phyloP scores from a whole-genome alignment of 2,113 vertebrate genomes.

The Rhynchomys soricoides region DNA sequence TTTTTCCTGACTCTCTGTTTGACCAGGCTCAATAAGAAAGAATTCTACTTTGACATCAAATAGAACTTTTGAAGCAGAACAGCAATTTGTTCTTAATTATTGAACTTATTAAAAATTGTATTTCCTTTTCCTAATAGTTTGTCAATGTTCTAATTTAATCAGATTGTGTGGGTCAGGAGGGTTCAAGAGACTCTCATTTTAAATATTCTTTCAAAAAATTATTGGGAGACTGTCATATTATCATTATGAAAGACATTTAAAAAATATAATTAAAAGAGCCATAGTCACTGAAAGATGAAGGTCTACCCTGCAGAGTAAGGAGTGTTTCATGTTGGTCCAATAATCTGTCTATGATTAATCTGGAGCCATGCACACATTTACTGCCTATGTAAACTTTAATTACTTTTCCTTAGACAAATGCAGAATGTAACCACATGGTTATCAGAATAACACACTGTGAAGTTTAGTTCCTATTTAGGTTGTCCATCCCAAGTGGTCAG shows the following conservation, averaged over 20 bases:
- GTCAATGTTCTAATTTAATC: constrained; percentile 19
- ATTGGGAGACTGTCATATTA: background rate
- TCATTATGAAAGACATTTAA: background rate
- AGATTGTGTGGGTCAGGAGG: background rate
- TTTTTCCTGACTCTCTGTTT: constrained; percentile 10
- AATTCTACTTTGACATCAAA: background rate
- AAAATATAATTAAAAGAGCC: background rate
- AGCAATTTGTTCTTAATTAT: constrained; percentile 58
- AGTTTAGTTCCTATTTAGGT: background rate
- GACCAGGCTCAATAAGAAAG: constrained; percentile 27
- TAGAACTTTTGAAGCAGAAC: constrained; percentile 52
- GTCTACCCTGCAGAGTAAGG: background rate
- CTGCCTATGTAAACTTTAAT: background rate
- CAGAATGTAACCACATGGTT: background rate
- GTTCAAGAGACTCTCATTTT: background rate
- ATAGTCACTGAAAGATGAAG: background rate
- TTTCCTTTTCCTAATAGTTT: constrained; percentile 50
- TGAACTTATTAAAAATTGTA: constrained; percentile 48
- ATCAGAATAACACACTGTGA: background rate
- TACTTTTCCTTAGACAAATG: constrained; percentile 18
- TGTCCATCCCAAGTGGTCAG: background rate
- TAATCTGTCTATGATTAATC: background rate
- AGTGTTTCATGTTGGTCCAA: background rate
- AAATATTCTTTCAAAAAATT: constrained; percentile 54
- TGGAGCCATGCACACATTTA: background rate